Evolutionary conservation across 2,113 vertebrate species (phyloP), one percentile per base, ranked within the genome.

Genomic region (Leptodactylus fuscus): DNA sequence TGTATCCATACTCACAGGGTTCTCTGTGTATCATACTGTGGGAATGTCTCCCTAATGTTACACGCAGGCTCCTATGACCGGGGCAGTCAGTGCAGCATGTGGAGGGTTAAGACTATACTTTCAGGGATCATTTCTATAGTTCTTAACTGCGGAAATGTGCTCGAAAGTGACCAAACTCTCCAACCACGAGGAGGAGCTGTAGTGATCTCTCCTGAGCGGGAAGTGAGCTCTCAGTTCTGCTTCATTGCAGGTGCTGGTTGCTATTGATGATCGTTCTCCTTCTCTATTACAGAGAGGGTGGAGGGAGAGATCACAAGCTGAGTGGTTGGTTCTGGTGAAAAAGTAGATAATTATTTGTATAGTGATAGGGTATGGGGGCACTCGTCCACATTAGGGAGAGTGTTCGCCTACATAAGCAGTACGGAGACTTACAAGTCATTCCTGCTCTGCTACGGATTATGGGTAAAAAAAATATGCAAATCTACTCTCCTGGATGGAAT

Each of bases 251-350:
- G 0, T 34, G 24, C 8, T 0, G 0, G 0, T 4, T 0, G 36
- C 27, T 58, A 0, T 89, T 91, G 90, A 89, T 91, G 88, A 88
- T 87, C 78, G 82, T 89, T 90, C 65, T 86, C 29, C 0, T 20
- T 0, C 1, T 0, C 0, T 0, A 3, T 0, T 0, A 0, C 0
- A 15, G 0, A 0, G 46, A 18, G 38, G 70, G 0, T 0, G 62
- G 82, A 87, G 87, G 88, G 70, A 55, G 55, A 76, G 36, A 44
- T 41, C 0, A 0, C 77, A 77, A 11, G 85, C 86, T 89, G 88
- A 90, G 85, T 91, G 88, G 85, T 10, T 88, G 71, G 1, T 11
- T 24, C 5, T 27, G n/a, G n/a, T n/a, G n/a, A n/a, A n/a, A n/a
- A n/a, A n/a, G n/a, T n/a, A n/a, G n/a, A n/a, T n/a, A n/a, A n/a